Evolutionary conservation across 2,888 invertebrate species (phyloP), one percentile per base, ranked within the genome.

Genomic region (Tanypteryx hageni): DNA sequence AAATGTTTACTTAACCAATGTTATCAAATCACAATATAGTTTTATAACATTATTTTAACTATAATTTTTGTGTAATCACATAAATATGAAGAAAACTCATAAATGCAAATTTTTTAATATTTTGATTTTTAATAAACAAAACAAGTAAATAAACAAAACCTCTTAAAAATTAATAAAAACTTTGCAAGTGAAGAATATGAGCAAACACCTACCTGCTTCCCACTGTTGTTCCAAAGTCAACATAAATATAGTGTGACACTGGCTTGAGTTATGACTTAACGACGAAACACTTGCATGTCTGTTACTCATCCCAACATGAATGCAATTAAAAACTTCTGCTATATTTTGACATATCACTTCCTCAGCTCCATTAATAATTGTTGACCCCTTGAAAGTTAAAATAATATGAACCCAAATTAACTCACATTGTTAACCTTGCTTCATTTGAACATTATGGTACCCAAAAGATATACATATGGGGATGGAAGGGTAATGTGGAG

Each of bases 201-300:
- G 13, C 11, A 81, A 22, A 57, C 13, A 92, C 76, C 14, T 91
- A 94, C 94, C 93, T 92, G 93, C 92, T 16, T 92, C 96, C 97
- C 97, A 97, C 93, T 97, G 97, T 94, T 97, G 97, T 94, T 97
- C 97, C 93, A 97, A 95, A 81, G 97, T 97, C 0, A 97, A 95
- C 4, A 97, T 97, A 93, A 97, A 97, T 0, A 97, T 96, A 10
- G 97, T 86, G 68, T 92, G 92, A 16, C 85, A 83, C n/a, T 64
- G 64, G 10, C 10, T 76, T 31, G 64, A 89, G 64, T 64, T 89
- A 22, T 44, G 2, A 18, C 61, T 31, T 14, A 76, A 10, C 13
- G 89, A 89, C 18, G 89, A 89, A 44, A 89, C 61, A 22, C 85
- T 93, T 0, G 93, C 92, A 64, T 93, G 93, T 94, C 96, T 96